Evolutionary conservation across 2,113 vertebrate genomes (phyloP), one percentile per base, ranked within the genome.

Genomic region (Periophthalmus modestus): DNA sequence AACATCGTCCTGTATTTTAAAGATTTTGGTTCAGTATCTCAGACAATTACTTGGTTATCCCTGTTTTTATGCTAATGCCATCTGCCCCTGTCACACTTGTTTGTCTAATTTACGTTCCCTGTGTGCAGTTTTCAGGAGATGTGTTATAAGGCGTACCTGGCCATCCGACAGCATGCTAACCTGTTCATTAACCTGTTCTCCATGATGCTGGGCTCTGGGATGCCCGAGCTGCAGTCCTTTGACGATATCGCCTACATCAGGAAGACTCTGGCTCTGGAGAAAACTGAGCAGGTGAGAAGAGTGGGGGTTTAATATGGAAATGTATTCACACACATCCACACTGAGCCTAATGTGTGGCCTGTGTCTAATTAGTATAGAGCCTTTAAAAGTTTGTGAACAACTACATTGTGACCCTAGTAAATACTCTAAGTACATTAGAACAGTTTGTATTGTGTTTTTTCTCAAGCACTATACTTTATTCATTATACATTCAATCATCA

Each of bases 121-220:
- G 12, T 39, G 59, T 66, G 19, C 82, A 98, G 96, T 90, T 98
- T 98, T 92, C 97, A 98, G 91, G 96, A 98, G 91, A 98, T 98
- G 96, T 98, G 97, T 85, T 98, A 97, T 72, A 98, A 98, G 84
- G 97, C 97, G 81, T 98, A 98, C 68, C 92, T 98, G 74, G 97
- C 97, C 74, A 98, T 98, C 89, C 93, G 97, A 34, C 97, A 98
- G 90, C 97, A 98, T 48, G 97, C 97, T 69, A 98, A 97, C 91
- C 96, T 98, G 84, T 98, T 98, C 93, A 98, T 98, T 88, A 98
- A 98, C 86, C 95, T 98, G 14, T 97, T 98, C 89, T 98, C 96
- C 85, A 98, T 97, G 96, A 97, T 98, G 96, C 95, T 98, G 79
- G 96, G 96, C 91, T 98, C 96, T 4, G 96, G 96, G 78, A 98